phyloP scores from a whole-genome alignment of 2,797 vertebrate species.

The Coreius guichenoti region DNA sequence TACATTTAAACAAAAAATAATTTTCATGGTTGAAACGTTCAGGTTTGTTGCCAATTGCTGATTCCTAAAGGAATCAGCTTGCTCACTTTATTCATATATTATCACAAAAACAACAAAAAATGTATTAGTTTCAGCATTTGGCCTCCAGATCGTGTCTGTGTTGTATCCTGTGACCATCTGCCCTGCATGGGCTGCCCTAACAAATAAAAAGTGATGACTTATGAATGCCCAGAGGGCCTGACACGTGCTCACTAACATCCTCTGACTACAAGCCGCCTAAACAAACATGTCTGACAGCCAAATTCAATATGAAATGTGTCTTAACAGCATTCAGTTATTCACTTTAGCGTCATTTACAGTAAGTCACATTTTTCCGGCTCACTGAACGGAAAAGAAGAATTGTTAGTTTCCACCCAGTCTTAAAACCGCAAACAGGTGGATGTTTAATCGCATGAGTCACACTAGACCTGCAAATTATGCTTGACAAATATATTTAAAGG shows the following conservation, averaged over 20 bases:
- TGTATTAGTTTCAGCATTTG: constrained; percentile 13
- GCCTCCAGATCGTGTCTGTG: constrained; percentile 43
- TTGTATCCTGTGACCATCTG: constrained; percentile 52
- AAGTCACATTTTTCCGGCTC: constrained; percentile 20
- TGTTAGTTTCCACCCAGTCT: constrained; percentile 38
- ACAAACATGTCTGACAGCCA: constrained; percentile 24
- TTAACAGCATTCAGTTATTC: constrained; percentile 8
- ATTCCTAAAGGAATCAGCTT: background rate
- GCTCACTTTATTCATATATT: background rate
- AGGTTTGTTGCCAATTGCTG: background rate
- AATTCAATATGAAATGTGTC: constrained; percentile 18
- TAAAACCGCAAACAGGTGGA: constrained; percentile 30
- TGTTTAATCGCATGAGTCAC: constrained; percentile 44
- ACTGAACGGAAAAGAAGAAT: constrained; percentile 28
- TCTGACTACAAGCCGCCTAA: constrained; percentile 39
- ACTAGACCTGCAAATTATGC: constrained; percentile 34
- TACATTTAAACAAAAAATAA: no score
- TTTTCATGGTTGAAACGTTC: background rate
- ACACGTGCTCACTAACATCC: constrained; percentile 47
- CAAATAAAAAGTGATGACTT: constrained; percentile 62
- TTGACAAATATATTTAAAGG: constrained; percentile 42
- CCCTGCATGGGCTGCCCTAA: constrained; percentile 37
- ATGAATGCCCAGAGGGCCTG: constrained; percentile 54
- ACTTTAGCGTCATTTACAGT: constrained; percentile 24
- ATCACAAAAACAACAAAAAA: constrained; percentile 7